A percentile compares a stretch with the other conserved stretches of the same genome.
Evolutionary conservation across 1,140 invertebrate genomes (phyloP).

Genomic region (Lepidurus arcticus): DNA sequence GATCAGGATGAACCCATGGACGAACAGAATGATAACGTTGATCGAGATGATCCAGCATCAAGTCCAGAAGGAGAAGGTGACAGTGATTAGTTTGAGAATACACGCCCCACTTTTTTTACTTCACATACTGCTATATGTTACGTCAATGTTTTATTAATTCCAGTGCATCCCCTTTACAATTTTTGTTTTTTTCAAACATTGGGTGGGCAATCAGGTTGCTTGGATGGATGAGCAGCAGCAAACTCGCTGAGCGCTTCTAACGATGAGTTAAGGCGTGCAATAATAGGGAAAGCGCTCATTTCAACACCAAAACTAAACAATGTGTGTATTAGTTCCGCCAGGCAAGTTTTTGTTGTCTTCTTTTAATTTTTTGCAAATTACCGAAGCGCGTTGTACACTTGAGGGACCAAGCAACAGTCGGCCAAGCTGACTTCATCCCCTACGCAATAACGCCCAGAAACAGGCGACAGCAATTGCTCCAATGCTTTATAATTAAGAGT

Average conservation of each 20-base stretch:
- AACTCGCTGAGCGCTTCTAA: conserved; percentile 73
- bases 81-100: background rate
- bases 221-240: conserved; percentile 73
- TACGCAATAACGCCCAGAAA: conserved; percentile 87
- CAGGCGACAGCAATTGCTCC: conserved; percentile 75
- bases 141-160: background rate
- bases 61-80: conserved; percentile 6
- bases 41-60: conserved; percentile 26
- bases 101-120: background rate
- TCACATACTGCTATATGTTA: background rate
- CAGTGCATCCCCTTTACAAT: no score
- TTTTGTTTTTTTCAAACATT: background rate
- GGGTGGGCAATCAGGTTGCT: conserved; percentile 85
- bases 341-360: background rate
- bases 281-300: conserved; percentile 79
- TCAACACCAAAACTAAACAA: conserved; percentile 78
- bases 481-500: conserved; percentile 54
- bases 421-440: conserved; percentile 89
- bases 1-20: background rate
- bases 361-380: conserved; percentile 41
- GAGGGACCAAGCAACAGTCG: conserved; percentile 90
- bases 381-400: conserved; percentile 84
- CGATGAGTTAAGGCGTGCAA: conserved; percentile 70
- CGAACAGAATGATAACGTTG: background rate
- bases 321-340: conserved; percentile 3